These are phyloP conservation scores for Leptinotarsa defecta DNA, from an alignment of 1,140 invertebrate genomes.

Conservation along the genomic window DNA sequence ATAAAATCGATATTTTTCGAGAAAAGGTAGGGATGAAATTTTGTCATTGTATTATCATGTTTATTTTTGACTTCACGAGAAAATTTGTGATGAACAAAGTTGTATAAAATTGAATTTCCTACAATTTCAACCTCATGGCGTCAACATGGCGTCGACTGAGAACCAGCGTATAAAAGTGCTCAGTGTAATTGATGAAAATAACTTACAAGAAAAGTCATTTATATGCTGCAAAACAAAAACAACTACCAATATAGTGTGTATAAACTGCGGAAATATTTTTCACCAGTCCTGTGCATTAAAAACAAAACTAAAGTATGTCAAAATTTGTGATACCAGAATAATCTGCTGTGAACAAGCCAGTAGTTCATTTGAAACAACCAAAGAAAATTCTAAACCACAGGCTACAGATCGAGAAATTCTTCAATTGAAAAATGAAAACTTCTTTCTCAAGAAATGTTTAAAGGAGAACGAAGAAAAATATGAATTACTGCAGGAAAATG, in stretches of 20 bases:
- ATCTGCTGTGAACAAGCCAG: neutral
- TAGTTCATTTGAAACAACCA: neutral
- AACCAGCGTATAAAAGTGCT: conserved; percentile 7
- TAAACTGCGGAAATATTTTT: conserved; percentile 3
- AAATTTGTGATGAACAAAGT: too few species aligned
- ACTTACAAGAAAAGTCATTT: neutral
- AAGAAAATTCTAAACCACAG: neutral
- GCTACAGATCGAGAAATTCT: too few species aligned
- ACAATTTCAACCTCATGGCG: too few species aligned
- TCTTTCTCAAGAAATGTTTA: too few species aligned
- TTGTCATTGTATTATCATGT: too few species aligned
- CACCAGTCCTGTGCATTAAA: neutral
- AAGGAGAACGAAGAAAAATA: conserved; percentile 5
- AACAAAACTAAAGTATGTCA: neutral
- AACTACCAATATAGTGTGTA: neutral
- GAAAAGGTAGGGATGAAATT: too few species aligned
- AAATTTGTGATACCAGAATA: conserved; percentile 10
- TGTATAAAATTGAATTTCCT: too few species aligned
- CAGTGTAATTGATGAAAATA: neutral
- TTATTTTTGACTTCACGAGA: too few species aligned
- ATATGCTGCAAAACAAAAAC: neutral
- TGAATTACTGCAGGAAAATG: neutral
- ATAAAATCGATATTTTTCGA: too few species aligned
- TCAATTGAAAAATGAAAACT: conserved; percentile 7
- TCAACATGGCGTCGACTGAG: neutral